These are phyloP conservation scores for Grammomys surdaster DNA, from an alignment of 2,113 vertebrate genomes.

Conservation along the genomic window DNA sequence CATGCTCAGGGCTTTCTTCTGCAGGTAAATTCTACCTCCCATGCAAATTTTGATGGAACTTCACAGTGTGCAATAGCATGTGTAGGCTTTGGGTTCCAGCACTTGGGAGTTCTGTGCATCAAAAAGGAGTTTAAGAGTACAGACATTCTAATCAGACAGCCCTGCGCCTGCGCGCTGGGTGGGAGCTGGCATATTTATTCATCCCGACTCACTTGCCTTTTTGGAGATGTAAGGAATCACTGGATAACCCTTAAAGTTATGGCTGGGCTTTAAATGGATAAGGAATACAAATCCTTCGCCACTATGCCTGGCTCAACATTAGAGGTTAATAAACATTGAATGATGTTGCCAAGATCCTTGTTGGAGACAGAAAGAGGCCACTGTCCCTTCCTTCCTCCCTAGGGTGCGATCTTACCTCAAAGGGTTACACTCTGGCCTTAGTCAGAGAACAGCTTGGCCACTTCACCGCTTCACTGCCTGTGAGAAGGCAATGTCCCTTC, in stretches of 20 bases:
- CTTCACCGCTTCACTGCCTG: background rate
- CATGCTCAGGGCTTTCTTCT: background rate
- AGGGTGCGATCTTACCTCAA: background rate
- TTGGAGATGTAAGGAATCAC: background rate
- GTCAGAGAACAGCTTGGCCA: background rate
- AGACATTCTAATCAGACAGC: background rate
- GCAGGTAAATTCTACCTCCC: background rate
- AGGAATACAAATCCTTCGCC: background rate
- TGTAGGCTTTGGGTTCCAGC: background rate
- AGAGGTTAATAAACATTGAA: background rate
- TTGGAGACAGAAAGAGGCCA: background rate
- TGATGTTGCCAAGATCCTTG: background rate
- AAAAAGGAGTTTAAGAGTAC: background rate
- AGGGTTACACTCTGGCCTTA: background rate
- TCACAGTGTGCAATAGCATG: background rate
- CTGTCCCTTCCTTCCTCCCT: background rate
- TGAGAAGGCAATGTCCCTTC: background rate
- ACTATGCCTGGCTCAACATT: background rate
- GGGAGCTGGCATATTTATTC: background rate
- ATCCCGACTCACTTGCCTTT: background rate
- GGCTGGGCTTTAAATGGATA: background rate
- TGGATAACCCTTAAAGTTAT: background rate
- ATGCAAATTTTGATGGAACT: conserved; percentile 18
- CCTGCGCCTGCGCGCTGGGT: background rate
- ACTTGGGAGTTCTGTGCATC: background rate